Conservation (phyloP, 2,888 invertebrate genomes). For the Diadromus collaris region DNA sequence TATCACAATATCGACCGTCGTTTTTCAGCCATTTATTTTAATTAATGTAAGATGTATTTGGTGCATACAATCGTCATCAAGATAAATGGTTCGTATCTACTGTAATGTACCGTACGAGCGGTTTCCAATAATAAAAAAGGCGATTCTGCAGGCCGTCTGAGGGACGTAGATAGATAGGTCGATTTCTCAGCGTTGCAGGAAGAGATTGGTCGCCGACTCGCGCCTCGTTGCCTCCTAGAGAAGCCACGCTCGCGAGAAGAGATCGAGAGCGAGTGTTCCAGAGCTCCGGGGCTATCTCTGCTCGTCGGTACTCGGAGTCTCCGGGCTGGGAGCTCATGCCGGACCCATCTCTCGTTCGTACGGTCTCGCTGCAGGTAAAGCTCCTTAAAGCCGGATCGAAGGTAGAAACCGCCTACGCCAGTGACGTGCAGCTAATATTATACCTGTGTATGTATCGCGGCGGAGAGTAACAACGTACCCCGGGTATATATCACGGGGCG, state of each 20-base stretch:
- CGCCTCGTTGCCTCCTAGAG: constrained; percentile 26
- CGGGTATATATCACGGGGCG: constrained; percentile 25
- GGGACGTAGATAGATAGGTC: constrained; percentile 25
- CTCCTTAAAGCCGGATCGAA: constrained; percentile 32
- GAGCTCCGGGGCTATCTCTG: constrained; percentile 15
- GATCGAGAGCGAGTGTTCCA: constrained; percentile 41
- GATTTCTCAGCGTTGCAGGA: constrained; percentile 41
- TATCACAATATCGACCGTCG: too few species aligned
- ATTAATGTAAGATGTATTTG: too few species aligned
- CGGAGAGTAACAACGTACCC: constrained; percentile 30
- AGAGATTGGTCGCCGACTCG: constrained; percentile 38
- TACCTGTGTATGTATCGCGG: constrained; percentile 36
- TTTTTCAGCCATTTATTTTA: too few species aligned
- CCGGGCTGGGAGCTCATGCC: constrained; percentile 6
- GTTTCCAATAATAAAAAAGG: neutral
- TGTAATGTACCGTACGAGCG: neutral
- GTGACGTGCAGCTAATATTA: constrained; percentile 21
- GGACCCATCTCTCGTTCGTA: constrained; percentile 25
- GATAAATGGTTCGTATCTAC: neutral
- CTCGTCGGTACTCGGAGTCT: constrained; percentile 14
- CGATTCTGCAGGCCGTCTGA: neutral
- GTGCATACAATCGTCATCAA: neutral
- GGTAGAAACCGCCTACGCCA: constrained; percentile 40
- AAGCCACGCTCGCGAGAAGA: constrained; percentile 31
- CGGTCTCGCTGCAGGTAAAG: constrained; percentile 21